phyloP scores from a whole-genome alignment of 2,113 vertebrate genomes.

The Platichthys stellatus region DNA sequence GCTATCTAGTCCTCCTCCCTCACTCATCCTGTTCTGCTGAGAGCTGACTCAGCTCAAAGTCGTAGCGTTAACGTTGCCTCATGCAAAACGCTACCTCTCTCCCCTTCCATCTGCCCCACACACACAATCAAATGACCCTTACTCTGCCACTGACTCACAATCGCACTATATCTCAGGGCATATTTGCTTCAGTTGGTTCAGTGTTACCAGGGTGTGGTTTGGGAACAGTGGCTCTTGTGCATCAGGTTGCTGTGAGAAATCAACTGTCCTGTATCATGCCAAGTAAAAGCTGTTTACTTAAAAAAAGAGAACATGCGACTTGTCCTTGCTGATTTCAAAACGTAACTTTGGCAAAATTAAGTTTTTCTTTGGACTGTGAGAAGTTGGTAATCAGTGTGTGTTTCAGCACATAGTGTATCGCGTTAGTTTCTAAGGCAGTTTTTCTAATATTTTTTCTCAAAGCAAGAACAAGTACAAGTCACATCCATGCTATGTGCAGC shows the following conservation, averaged over 20 bases:
- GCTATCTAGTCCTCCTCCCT: neutral
- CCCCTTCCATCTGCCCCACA: neutral
- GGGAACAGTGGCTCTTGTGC: neutral
- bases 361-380: neutral
- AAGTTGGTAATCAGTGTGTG: too few relatives aligned
- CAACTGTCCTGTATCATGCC: too few relatives aligned
- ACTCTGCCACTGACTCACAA: neutral
- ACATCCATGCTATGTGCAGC: too few relatives aligned
- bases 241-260: neutral
- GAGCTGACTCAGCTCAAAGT: conserved; percentile 49
- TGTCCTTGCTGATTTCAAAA: too few relatives aligned
- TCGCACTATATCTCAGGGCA: neutral
- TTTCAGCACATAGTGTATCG: too few relatives aligned
- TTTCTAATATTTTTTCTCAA: too few relatives aligned
- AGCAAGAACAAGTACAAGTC: too few relatives aligned
- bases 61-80: conserved; percentile 44
- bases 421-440: too few relatives aligned
- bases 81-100: conserved; percentile 12
- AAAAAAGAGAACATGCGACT: too few relatives aligned
- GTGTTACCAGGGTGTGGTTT: neutral
- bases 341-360: neutral
- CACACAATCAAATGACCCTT: conserved; percentile 4
- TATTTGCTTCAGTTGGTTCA: too few relatives aligned
- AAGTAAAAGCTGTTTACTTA: too few relatives aligned
- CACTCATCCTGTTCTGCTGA: conserved; percentile 37